Base-by-base conservation (phyloP, 2,888 invertebrate genomes). In the Anagyrus pseudococci region DNA sequence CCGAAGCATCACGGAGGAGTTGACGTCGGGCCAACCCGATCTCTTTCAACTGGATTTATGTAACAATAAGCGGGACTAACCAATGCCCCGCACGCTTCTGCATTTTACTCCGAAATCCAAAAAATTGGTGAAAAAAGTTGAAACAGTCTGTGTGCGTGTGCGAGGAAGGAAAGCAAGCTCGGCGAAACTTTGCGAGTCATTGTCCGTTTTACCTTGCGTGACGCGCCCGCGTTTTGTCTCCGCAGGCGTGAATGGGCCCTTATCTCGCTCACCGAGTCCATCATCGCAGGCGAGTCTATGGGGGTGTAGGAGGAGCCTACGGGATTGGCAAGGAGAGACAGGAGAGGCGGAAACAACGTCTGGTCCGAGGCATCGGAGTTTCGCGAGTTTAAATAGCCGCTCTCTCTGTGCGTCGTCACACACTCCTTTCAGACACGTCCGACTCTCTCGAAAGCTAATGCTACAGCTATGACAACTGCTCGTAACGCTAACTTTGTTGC, bases 321-420 rank as follows among this genome's bases (percentile, higher is more conserved):
- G 41, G 25, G 46, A 23, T 40, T 23, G 50, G 56, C 19, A 37
- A 22, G 17, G 56, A 50, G 37, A 37, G 20, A 54, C 44, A 77
- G 78, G 79, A 77, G 79, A 78, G 74, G 75, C 76, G 76, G 76
- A 75, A 74, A 71, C 70, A 69, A 62, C 75, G 76, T 78, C 77
- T 78, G 77, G 77, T 76, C 77, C 73, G 57, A n/a, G n/a, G n/a
- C n/a, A n/a, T n/a, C n/a, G n/a, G n/a, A n/a, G n/a, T n/a, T n/a
- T n/a, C n/a, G n/a, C n/a, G n/a, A n/a, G n/a, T n/a, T n/a, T n/a
- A n/a, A n/a, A n/a, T n/a, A n/a, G n/a, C n/a, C n/a, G n/a, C n/a
- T n/a, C n/a, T n/a, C n/a, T n/a, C n/a, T n/a, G n/a, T n/a, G n/a
- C n/a, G n/a, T n/a, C n/a, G n/a, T n/a, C n/a, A n/a, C n/a, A n/a